These are phyloP conservation scores for Galemys pyrenaicus DNA, from an alignment of 2,113 vertebrate species.

Conservation along the genomic window DNA sequence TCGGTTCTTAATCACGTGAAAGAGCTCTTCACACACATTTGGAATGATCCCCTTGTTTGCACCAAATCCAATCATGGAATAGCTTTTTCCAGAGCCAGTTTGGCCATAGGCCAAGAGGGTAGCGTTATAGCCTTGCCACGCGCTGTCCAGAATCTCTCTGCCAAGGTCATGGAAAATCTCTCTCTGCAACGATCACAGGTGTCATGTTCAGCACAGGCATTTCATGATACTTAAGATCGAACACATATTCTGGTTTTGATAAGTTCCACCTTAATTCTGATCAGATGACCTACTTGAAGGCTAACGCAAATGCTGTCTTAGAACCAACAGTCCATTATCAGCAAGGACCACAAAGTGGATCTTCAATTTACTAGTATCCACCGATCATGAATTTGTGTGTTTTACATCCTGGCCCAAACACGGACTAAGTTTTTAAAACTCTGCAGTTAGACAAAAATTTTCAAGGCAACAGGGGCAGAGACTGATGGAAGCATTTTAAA, in stretches of 20 bases:
- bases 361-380: neutral
- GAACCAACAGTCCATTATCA: neutral
- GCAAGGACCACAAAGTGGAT: neutral
- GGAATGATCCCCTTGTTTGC: constrained; percentile 90
- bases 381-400: neutral
- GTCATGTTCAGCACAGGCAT: neutral
- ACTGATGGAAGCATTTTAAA: neutral
- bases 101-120: constrained; percentile 90
- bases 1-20: constrained; percentile 84
- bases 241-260: neutral
- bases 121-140: constrained; percentile 89
- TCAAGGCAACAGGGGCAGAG: neutral
- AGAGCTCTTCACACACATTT: constrained; percentile 88
- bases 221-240: neutral
- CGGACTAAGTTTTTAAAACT: neutral
- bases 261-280: neutral
- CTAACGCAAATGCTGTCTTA: neutral
- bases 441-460: neutral
- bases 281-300: neutral
- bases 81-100: constrained; percentile 92
- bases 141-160: constrained; percentile 87
- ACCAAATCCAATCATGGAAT: constrained; percentile 89
- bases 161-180: constrained; percentile 88
- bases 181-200: constrained; percentile 72
- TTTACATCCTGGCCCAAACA: neutral